Evolutionary conservation across 2,888 invertebrate genomes (phyloP).

Genomic region (Calephelis perditalis): DNA sequence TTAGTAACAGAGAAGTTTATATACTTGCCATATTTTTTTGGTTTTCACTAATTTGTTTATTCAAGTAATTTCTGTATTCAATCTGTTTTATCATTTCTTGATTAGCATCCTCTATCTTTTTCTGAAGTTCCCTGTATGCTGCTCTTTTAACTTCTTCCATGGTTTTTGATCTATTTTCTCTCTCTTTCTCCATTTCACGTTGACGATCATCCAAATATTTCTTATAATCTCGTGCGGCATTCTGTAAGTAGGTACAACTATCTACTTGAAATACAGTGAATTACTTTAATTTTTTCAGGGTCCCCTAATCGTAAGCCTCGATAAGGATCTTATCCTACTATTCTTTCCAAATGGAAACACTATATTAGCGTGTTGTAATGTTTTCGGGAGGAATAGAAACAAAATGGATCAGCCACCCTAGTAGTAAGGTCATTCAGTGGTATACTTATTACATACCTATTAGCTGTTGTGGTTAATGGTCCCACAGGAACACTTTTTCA

Average conservation of each 20-base stretch:
- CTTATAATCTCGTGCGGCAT: conserved; percentile 52
- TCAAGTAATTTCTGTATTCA: conserved; percentile 52
- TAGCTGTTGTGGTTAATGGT: too few relatives aligned
- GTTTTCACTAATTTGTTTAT: conserved; percentile 51
- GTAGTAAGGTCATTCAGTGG: too few relatives aligned
- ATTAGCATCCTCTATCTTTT: conserved; percentile 46
- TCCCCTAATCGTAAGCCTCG: too few relatives aligned
- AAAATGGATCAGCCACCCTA: too few relatives aligned
- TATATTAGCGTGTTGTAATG: too few relatives aligned
- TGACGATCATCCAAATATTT: conserved; percentile 44
- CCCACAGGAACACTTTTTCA: too few relatives aligned
- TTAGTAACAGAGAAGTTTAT: not conserved
- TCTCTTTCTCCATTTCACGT: conserved; percentile 40
- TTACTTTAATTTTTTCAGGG: too few relatives aligned
- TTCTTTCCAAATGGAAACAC: too few relatives aligned
- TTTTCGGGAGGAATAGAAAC: too few relatives aligned
- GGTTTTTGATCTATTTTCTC: conserved; percentile 38
- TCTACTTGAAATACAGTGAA: too few relatives aligned
- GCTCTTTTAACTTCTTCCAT: conserved; percentile 52
- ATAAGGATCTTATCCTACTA: too few relatives aligned
- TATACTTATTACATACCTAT: too few relatives aligned
- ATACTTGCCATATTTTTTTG: conserved; percentile 46
- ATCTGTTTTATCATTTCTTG: conserved; percentile 51
- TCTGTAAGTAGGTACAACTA: conserved; percentile 35
- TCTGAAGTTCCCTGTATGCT: conserved; percentile 48